phyloP scores from a whole-genome alignment of 2,797 vertebrate genomes.

The Scolopax rusticola region DNA sequence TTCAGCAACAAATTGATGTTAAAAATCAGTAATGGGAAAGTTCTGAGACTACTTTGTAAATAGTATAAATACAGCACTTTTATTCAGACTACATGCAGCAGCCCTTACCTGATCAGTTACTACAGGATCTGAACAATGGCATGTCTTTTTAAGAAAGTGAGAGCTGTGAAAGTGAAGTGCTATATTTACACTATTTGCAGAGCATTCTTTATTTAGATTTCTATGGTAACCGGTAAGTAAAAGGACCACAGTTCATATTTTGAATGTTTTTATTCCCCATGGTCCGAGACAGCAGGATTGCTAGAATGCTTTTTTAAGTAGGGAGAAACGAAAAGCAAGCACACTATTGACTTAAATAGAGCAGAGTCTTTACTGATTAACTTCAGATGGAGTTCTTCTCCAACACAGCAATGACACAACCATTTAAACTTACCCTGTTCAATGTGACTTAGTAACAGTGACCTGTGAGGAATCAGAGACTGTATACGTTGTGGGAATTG shows the following conservation, averaged over 20 bases:
- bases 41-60: neutral
- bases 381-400: neutral
- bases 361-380: neutral
- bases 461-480: neutral
- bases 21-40: neutral
- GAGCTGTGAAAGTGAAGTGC: neutral
- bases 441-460: neutral
- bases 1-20: neutral
- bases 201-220: conserved; percentile 63
- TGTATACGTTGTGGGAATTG: neutral
- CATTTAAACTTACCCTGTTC: neutral
- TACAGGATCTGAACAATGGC: neutral
- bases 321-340: neutral
- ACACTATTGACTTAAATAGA: neutral
- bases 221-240: conserved; percentile 57
- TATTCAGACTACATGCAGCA: neutral
- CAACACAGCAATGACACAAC: neutral
- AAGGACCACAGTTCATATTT: conserved; percentile 14
- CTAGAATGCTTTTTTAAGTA: neutral
- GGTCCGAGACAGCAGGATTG: neutral
- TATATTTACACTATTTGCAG: conserved; percentile 45
- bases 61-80: neutral
- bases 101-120: neutral
- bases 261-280: conserved; percentile 13
- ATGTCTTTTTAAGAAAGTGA: conserved; percentile 41